Evolutionary conservation across 2,113 vertebrate species (phyloP), one percentile per base, ranked within the genome.

Genomic region (Macrotis lagotis): DNA sequence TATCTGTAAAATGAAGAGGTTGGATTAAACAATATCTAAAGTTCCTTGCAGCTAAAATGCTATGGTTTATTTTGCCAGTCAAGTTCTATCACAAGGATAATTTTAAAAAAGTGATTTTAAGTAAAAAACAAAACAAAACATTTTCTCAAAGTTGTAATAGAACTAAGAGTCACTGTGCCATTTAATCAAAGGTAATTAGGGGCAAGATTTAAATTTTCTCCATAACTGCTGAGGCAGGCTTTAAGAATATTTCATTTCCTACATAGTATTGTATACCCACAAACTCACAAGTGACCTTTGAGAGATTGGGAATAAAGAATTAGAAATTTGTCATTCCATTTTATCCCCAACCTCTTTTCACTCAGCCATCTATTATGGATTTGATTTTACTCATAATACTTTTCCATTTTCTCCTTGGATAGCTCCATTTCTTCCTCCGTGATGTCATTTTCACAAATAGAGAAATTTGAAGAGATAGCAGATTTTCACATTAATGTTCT

Each of bases 181-280:
- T 94, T 97, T 97, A 97, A 94, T 97, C 96, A 97, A 94, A 83
- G 28, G 47, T 91, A 96, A 97, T 97, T 96, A 95, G 48, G 83
- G 94, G 96, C 92, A 50, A 94, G 93, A 96, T 92, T 96, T 93
- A 50, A 96, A 96, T 96, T 97, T 97, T 66, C 94, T 89, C 89
- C 55, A 94, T 95, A 91, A 37, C 94, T 97, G 51, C 49, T 92
- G 94, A 95, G 92, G 74, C 50, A 95, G 92, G 92, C 95, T 97
- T 95, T 96, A 48, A 93, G 93, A 50, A 25, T 90, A 37, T 24
- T 96, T 96, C 93, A 91, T 92, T 97, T 95, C 89, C 53, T 93
- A 88, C 25, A 93, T 55, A 95, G 50, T 89, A 93, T 44, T 66
- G 28, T 37, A 31, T 12, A 37, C 28, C 28, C 55, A 31, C 55